phyloP scores from a whole-genome alignment of 2,888 invertebrate genomes.

The Adelphocoris suturalis region DNA sequence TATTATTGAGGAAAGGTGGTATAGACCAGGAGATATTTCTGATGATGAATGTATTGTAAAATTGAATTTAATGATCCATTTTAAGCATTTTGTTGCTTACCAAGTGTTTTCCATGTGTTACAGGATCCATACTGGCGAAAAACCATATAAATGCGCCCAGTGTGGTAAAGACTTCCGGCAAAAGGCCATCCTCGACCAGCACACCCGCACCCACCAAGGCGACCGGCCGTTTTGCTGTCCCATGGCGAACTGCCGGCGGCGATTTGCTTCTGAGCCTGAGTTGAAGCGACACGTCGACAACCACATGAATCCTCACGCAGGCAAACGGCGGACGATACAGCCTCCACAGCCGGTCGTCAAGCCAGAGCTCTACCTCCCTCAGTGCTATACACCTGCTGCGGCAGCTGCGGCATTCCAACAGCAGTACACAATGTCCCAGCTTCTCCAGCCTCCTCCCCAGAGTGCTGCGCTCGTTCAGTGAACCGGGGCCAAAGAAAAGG shows the following conservation, averaged over 20 bases:
- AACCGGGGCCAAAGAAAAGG: conserved; percentile 38
- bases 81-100: too few species aligned
- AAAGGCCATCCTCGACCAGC: conserved; percentile 93
- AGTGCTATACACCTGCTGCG: conserved; percentile 85
- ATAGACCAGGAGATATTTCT: too few species aligned
- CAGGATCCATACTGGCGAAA: conserved; percentile 84
- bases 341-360: conserved; percentile 84
- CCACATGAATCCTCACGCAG: conserved; percentile 94
- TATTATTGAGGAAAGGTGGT: too few species aligned
- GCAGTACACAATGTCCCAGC: conserved; percentile 73
- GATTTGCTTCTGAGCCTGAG: conserved; percentile 92
- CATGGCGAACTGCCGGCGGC: conserved; percentile 92
- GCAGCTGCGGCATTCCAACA: conserved; percentile 73
- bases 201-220: conserved; percentile 92
- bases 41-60: too few species aligned
- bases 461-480: conserved; percentile 64
- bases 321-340: conserved; percentile 82
- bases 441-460: conserved; percentile 72
- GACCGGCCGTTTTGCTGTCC: conserved; percentile 94
- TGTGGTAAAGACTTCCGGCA: conserved; percentile 94
- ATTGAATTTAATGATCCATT: too few species aligned
- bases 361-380: conserved; percentile 92
- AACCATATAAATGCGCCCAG: conserved; percentile 93
- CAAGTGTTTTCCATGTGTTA: conserved; percentile 8
- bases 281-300: conserved; percentile 95